Conservation (phyloP, 2,888 invertebrate species). For the Podotricha telesiphe region DNA sequence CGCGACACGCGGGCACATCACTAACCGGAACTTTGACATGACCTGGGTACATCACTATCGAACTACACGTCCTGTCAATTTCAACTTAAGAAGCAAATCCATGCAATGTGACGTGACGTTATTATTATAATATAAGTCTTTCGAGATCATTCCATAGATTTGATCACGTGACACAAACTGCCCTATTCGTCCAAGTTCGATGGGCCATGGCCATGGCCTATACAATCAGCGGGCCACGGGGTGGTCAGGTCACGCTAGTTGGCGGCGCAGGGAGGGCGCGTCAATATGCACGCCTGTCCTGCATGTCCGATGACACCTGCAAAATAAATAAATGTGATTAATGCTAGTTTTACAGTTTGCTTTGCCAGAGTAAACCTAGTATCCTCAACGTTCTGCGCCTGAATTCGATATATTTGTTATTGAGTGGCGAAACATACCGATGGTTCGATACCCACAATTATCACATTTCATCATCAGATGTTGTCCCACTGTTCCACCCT, state of each 20-base stretch:
- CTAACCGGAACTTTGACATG: neutral
- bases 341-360: no score
- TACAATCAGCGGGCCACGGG: neutral
- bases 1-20: slow-evolving; percentile 9
- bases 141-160: neutral
- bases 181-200: neutral
- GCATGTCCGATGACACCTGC: slow-evolving; percentile 74
- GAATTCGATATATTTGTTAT: no score
- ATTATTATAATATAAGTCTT: neutral
- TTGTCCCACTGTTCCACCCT: no score
- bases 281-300: slow-evolving; percentile 80
- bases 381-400: no score
- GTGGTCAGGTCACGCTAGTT: neutral
- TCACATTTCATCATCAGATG: no score
- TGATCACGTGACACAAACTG: neutral
- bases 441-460: no score
- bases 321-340: slow-evolving; percentile 32
- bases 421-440: no score
- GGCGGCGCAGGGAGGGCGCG: slow-evolving; percentile 50
- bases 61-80: neutral
- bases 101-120: no score
- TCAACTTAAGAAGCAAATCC: no score
- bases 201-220: neutral
- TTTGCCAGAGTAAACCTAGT: no score
- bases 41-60: slow-evolving; percentile 10